Evolutionary conservation across 2,888 invertebrate genomes (phyloP), one percentile per base, ranked within the genome.

Genomic region (Julus scanicus): DNA sequence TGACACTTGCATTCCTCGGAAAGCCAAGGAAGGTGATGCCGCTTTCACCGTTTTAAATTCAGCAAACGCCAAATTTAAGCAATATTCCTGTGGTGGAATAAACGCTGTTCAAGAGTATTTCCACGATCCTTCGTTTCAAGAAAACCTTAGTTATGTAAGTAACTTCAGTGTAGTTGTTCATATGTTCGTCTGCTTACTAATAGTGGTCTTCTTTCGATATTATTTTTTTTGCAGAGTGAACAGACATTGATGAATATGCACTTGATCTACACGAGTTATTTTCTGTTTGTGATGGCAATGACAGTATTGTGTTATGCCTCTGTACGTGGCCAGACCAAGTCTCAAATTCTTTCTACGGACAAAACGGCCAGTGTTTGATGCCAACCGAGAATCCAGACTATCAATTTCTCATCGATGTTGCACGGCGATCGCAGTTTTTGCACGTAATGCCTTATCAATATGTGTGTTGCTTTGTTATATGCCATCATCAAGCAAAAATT

Each of bases 261-360:
- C 89, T 89, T 92, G 89, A 91, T 92, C 91, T 92, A 92, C 90
- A 92, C 92, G 8, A 92, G 92, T 88, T 92, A 92, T 89, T 92
- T 92, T 90, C 91, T 92, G 88, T 92, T 92, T 90, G 92, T 92
- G 49, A 92, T 92, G 92, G 92, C 92, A 3, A 90, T 92, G 88
- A 92, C 92, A 4, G 89, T 92, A 15, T 90, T 92, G 89, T 91
- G 92, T 89, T 92, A 92, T 89, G 92, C 92, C 37, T 88, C 92
- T 4, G 90, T 92, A 84, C 91, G 91, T 89, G 92, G 92, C 11
- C 90, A 91, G 71, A 90, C 91, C 49, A 89, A 88, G 29, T 13
- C 49, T 9, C 53, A 83, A 20, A 84, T 4, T 40, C 49, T 84
- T 5, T 0, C 53, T 6, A 40, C 48, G 80, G 63, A 88, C 13